phyloP scores from a whole-genome alignment of 2,888 invertebrate species.

The Dolichomitus sp. region DNA sequence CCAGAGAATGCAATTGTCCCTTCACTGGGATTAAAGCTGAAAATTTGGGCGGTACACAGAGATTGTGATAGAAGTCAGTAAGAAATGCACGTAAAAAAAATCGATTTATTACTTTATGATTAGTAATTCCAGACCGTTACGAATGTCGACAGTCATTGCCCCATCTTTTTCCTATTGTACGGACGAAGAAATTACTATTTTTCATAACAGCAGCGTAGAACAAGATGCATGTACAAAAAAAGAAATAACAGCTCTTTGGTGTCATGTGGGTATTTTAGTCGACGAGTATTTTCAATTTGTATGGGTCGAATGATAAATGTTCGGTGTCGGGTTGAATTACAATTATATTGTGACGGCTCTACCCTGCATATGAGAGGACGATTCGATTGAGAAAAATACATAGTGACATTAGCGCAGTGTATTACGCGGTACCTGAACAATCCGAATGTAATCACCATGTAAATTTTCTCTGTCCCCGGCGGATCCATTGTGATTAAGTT shows the following conservation, averaged over 20 bases:
- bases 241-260: constrained; percentile 2
- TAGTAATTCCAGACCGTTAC: constrained; percentile 4
- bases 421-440: too few relatives aligned
- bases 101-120: constrained; percentile 32
- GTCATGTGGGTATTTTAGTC: not conserved
- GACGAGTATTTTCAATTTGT: not conserved
- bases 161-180: not conserved
- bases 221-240: not conserved
- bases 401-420: too few relatives aligned
- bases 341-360: not conserved
- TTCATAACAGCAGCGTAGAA: constrained; percentile 5
- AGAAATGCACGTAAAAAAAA: not conserved
- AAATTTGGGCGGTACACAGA: not conserved
- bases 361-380: too few relatives aligned
- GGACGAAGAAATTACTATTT: not conserved
- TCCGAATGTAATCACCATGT: too few relatives aligned
- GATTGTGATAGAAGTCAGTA: constrained; percentile 2
- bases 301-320: constrained; percentile 1
- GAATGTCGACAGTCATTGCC: not conserved
- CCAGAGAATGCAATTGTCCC: constrained; percentile 28
- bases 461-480: too few relatives aligned
- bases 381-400: too few relatives aligned
- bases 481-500: too few relatives aligned
- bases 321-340: constrained; percentile 1
- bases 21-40: constrained; percentile 25